Percentiles rank a stretch among this genome's conserved stretches.
These are phyloP conservation scores for Herminia tarsipennalis DNA, from an alignment of 2,888 invertebrate species.

Conservation along the genomic window DNA sequence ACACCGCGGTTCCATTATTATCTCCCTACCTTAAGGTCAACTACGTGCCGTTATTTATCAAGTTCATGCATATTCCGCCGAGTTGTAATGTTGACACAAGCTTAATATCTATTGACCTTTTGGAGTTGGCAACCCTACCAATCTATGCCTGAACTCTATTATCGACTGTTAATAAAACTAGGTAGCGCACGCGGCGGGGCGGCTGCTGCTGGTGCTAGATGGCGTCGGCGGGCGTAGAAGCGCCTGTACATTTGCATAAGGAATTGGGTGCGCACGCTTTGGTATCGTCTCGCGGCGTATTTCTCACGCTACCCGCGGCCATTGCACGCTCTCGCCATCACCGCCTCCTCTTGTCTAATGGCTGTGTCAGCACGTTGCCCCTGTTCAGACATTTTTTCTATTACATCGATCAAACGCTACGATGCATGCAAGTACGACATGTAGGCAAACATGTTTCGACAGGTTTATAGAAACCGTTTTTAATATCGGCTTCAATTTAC, in stretches of 20 bases:
- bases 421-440: slow-evolving; percentile 18
- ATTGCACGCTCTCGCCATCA: slow-evolving; percentile 52
- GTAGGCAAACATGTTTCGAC: slow-evolving; percentile 34
- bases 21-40: slow-evolving; percentile 3
- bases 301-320: slow-evolving; percentile 76
- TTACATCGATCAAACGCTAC: slow-evolving; percentile 25
- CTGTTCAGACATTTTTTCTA: slow-evolving; percentile 42
- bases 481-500: slow-evolving; percentile 53
- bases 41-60: slow-evolving; percentile 9
- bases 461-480: slow-evolving; percentile 55
- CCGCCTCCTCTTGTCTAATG: slow-evolving; percentile 59
- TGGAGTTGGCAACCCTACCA: slow-evolving; percentile 44
- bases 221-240: slow-evolving; percentile 59
- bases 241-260: slow-evolving; percentile 76
- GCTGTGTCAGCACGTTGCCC: slow-evolving; percentile 53
- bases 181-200: slow-evolving; percentile 59
- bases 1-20: too few relatives aligned
- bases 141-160: slow-evolving; percentile 63
- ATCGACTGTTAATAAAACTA: slow-evolving; percentile 67
- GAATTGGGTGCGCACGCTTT: slow-evolving; percentile 82
- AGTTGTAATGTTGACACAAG: slow-evolving; percentile 5
- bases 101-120: slow-evolving; percentile 38
- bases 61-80: neutral
- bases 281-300: slow-evolving; percentile 66
- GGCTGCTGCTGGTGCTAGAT: slow-evolving; percentile 45